phyloP scores from a whole-genome alignment of 2,113 vertebrate species.

The Pampusana beccarii region DNA sequence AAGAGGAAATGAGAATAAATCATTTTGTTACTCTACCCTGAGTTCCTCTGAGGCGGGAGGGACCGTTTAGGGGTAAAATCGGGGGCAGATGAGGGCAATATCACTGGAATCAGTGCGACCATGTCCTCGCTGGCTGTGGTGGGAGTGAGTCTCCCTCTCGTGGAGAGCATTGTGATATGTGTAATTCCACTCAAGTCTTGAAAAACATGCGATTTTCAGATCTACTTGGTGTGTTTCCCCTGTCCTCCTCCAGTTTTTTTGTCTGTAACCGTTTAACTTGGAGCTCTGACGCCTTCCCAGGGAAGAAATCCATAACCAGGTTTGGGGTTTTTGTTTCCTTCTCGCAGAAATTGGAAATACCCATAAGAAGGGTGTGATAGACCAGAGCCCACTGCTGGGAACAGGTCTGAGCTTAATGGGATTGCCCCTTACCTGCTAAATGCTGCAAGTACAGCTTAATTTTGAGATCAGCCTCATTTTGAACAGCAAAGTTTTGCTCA shows the following conservation, averaged over 20 bases:
- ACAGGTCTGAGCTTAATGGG: no score
- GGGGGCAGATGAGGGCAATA: neutral
- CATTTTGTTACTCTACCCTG: conserved; percentile 62
- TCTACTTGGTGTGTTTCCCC: rapidly evolving
- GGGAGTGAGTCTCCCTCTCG: conserved; percentile 36
- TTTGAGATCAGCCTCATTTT: neutral
- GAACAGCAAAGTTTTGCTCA: neutral
- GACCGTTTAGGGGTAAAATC: neutral
- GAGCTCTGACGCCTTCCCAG: neutral
- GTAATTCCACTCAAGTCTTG: neutral
- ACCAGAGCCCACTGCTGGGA: neutral
- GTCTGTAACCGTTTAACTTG: rapidly evolving
- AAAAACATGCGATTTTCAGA: neutral
- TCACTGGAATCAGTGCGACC: neutral
- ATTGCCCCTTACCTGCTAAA: neutral
- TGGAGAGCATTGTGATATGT: neutral
- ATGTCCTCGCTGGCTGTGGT: neutral
- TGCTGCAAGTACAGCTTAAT: rapidly evolving
- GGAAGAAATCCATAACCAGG: neutral
- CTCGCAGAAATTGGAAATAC: neutral
- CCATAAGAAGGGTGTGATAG: rapidly evolving
- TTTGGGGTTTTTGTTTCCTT: neutral
- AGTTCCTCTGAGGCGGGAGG: neutral
- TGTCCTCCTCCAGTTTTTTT: neutral
- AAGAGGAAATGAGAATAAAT: conserved; percentile 74